These are phyloP conservation scores for Ctenoplectra terminalis DNA, from an alignment of 1,140 invertebrate genomes.

Conservation along the genomic window DNA sequence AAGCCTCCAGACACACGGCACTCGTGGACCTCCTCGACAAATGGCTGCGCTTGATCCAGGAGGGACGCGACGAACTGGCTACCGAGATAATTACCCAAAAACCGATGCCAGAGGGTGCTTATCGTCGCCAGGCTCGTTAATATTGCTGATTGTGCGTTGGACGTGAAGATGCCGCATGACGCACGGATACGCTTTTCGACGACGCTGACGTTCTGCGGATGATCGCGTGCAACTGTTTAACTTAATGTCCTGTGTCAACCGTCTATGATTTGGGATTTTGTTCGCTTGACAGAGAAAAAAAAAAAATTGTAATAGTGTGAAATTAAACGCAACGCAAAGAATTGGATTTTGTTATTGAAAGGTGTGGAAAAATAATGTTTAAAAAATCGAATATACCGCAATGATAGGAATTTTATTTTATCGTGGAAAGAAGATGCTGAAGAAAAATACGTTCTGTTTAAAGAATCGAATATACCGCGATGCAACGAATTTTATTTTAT, in stretches of 20 bases:
- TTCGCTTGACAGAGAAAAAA: no score
- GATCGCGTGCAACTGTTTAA: background rate
- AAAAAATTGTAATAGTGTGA: no score
- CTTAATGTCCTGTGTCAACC: background rate
- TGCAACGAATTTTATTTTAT: no score
- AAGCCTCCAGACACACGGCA: slow-evolving; percentile 28
- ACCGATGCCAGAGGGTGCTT: slow-evolving; percentile 18
- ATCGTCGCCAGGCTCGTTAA: slow-evolving; percentile 40
- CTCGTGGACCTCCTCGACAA: slow-evolving; percentile 29
- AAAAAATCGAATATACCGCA: no score
- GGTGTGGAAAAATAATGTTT: no score
- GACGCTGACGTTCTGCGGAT: background rate
- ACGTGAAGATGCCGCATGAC: slow-evolving; percentile 19
- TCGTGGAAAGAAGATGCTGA: no score
- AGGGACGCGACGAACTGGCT: slow-evolving; percentile 36
- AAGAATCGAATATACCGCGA: no score
- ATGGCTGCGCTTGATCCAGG: slow-evolving; percentile 37
- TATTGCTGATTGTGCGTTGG: slow-evolving; percentile 36
- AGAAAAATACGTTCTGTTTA: no score
- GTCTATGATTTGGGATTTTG: no score
- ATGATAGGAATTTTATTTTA: no score
- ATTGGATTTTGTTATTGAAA: no score
- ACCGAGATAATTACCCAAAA: slow-evolving; percentile 61
- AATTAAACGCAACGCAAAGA: no score
- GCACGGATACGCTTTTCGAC: background rate